Conservation (phyloP, 2,888 invertebrate species). For the Cryptocheilus praepositus region DNA sequence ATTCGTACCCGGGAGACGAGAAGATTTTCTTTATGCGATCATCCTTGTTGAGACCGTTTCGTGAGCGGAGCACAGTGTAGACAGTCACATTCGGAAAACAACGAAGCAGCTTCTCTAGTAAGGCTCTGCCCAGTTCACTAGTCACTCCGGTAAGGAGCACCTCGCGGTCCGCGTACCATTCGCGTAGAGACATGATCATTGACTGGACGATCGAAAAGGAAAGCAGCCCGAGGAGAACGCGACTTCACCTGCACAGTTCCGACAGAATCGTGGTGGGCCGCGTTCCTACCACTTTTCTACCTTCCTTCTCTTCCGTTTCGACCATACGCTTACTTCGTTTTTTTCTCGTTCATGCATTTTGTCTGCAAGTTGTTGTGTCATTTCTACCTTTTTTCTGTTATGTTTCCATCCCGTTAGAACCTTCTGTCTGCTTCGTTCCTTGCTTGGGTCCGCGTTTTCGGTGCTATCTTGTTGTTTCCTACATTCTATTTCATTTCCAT, state of each 20-base stretch:
- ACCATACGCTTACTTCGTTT: too few species aligned
- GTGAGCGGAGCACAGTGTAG: slow-evolving; percentile 55
- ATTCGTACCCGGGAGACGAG: slow-evolving; percentile 60
- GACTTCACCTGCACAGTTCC: not conserved
- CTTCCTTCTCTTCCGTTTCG: too few species aligned
- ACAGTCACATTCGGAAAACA: slow-evolving; percentile 56
- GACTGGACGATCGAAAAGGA: slow-evolving; percentile 41
- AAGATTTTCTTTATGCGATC: slow-evolving; percentile 63
- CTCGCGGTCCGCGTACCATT: slow-evolving; percentile 65
- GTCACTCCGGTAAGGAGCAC: slow-evolving; percentile 67
- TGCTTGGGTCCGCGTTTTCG: too few species aligned
- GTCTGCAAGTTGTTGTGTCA: too few species aligned
- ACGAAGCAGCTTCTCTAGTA: slow-evolving; percentile 67
- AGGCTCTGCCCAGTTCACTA: slow-evolving; percentile 61
- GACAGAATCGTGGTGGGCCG: too few species aligned
- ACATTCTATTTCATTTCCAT: too few species aligned
- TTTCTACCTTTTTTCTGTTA: too few species aligned
- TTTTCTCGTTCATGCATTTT: too few species aligned
- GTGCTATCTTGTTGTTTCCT: too few species aligned
- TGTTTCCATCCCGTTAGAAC: too few species aligned
- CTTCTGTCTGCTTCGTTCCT: too few species aligned
- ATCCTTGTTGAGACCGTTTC: slow-evolving; percentile 42
- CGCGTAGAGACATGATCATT: slow-evolving; percentile 61
- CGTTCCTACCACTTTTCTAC: too few species aligned
- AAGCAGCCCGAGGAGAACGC: slow-evolving; percentile 33